Base-by-base conservation (phyloP, 2,113 vertebrate species). In the Cavia aperea region DNA sequence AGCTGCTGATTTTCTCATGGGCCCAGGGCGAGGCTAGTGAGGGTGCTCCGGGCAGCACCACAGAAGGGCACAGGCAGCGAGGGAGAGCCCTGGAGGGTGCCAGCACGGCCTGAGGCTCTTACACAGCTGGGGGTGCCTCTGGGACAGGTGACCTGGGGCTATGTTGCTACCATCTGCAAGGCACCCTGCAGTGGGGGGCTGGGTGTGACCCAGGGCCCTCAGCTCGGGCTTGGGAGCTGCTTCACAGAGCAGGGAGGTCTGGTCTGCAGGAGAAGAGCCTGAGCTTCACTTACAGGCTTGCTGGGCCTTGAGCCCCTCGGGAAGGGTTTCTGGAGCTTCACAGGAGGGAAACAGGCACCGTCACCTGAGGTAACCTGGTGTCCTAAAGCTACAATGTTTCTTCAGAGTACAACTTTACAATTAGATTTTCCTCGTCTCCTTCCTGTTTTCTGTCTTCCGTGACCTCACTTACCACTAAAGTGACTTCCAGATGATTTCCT, bases 41-140 rank as follows among this genome's bases (percentile, higher is more conserved):
- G 31, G 29, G 29, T 4, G 54, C 26, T 19, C 49, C 31, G 36
- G 77, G 77, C 16, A 54, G 77, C 31, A 33, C 18, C 7, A 54
- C 31, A 8, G 75, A 16, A 72, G 70, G 14, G 21, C 19, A 33
- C 14, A 21, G 4, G 13, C 77, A 54, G 49, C 31, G 33, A 78
- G 46, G 1, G 46, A 3, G 8, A 4, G 73, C 43, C 43, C 26
- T 49, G 0, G 46, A 2, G 33, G 24, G 43, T 9, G 7, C 46
- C 43, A 3, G 3, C 14, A 8, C 31, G 75, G 75, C 14, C 75
- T 4, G 26, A 5, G 46, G 24, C 11, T 23, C 46, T 46, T 75
- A 49, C 23, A 26, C 23, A 29, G 43, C 24, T 24, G 24, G 39
- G 43, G 21, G 43, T 46, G 18, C 39, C 36, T 29, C 24, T 13